Conservation (phyloP, 2,113 vertebrate species). For the Ammodytes marinus region DNA sequence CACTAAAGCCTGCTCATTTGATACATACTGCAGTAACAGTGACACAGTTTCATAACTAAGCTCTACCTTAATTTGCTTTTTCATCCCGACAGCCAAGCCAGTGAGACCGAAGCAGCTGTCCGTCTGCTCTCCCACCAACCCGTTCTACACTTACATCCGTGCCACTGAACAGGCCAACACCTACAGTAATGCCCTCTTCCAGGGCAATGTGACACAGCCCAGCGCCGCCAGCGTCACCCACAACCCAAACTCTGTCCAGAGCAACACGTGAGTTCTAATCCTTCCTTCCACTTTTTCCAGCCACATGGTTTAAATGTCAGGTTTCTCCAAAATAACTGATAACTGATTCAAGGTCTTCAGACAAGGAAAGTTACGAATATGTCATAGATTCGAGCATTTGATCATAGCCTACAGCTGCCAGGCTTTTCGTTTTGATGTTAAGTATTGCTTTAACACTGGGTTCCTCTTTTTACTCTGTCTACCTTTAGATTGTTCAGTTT, state of each 20-base stretch:
- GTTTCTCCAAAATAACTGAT: neutral
- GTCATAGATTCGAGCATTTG: neutral
- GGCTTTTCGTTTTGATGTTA: neutral
- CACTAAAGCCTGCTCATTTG: neutral
- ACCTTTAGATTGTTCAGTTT: neutral
- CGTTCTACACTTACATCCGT: slow-evolving; percentile 81
- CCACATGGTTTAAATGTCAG: neutral
- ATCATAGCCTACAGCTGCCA: neutral
- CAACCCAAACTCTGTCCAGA: slow-evolving; percentile 82
- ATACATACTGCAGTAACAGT: neutral
- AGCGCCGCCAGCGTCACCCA: slow-evolving; percentile 52
- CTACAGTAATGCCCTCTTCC: slow-evolving; percentile 91
- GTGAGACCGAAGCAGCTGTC: slow-evolving; percentile 90
- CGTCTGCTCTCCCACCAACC: slow-evolving; percentile 88
- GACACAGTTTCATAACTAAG: neutral
- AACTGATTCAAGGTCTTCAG: neutral
- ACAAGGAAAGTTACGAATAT: neutral
- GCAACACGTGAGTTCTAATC: slow-evolving; percentile 78
- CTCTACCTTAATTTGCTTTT: neutral
- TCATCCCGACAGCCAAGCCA: slow-evolving; percentile 85
- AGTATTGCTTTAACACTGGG: neutral
- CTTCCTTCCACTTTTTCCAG: neutral
- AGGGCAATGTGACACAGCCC: slow-evolving; percentile 72
- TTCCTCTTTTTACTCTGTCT: neutral
- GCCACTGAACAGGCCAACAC: slow-evolving; percentile 86